A percentile compares a stretch with the other conserved stretches of the same genome.
These are phyloP conservation scores for Platanista minor DNA, from an alignment of 2,113 vertebrate species.

Conservation along the genomic window DNA sequence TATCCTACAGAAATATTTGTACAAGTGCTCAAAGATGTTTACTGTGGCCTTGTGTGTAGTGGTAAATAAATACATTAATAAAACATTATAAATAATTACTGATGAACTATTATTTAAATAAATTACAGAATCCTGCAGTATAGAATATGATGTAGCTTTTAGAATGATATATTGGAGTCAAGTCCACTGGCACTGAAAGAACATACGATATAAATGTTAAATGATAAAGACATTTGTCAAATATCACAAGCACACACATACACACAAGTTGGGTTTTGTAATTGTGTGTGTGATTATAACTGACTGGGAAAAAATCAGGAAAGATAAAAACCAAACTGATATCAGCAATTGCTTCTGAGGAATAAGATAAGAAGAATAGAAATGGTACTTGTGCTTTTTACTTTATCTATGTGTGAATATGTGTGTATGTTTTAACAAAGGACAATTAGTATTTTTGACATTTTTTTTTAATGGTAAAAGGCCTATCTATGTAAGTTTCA, in stretches of 20 bases:
- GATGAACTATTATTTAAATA: neutral
- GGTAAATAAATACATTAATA: neutral
- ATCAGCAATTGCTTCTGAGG: neutral
- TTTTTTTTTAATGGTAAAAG: neutral
- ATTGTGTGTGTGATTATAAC: neutral
- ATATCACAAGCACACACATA: neutral
- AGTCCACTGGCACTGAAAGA: neutral
- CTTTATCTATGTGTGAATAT: neutral
- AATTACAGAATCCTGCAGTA: neutral
- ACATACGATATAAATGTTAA: neutral
- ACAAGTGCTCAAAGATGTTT: neutral
- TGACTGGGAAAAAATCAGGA: neutral
- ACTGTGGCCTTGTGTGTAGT: neutral
- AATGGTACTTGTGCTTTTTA: neutral
- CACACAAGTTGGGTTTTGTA: neutral
- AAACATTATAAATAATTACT: neutral
- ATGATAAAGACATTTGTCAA: neutral
- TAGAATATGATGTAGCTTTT: neutral
- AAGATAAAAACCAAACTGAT: neutral
- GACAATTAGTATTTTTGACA: neutral
- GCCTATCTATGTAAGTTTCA: neutral
- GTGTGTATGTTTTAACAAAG: neutral
- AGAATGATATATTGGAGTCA: neutral
- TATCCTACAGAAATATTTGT: neutral
- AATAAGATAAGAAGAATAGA: neutral